Percentiles rank a stretch among this genome's conserved stretches.
phyloP scores from a whole-genome alignment of 2,797 vertebrate species.

The Epinephelus coioides region DNA sequence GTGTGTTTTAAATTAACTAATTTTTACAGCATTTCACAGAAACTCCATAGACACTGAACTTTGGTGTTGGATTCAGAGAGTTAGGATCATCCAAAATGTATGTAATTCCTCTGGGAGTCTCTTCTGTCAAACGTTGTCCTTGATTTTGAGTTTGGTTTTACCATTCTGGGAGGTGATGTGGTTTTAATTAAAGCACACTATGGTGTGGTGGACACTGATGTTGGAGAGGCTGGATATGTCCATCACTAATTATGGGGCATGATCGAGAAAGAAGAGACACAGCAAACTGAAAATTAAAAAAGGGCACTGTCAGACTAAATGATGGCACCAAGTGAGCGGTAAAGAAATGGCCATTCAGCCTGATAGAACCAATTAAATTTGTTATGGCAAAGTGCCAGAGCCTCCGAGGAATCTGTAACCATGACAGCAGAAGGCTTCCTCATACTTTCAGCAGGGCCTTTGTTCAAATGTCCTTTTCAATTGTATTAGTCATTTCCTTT shows the following conservation, averaged over 20 bases:
- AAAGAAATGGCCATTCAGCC: constrained; percentile 14
- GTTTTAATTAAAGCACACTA: not conserved
- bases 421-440: constrained; percentile 52
- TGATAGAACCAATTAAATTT: constrained; percentile 40
- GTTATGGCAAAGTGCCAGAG: constrained; percentile 25
- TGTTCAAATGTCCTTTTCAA: constrained; percentile 27
- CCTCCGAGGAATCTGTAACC: constrained; percentile 46
- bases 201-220: not conserved
- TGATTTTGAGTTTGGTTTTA: too few species aligned
- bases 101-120: too few species aligned
- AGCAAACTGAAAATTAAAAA: not conserved
- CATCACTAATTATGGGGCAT: not conserved
- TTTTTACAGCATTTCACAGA: too few species aligned
- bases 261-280: constrained; percentile 2
- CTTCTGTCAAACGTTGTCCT: too few species aligned
- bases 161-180: too few species aligned
- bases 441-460: constrained; percentile 13
- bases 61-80: too few species aligned
- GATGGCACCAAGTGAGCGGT: not conserved
- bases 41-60: too few species aligned
- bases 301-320: constrained; percentile 9
- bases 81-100: too few species aligned
- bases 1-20: too few species aligned
- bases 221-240: not conserved
- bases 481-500: constrained; percentile 35